phyloP scores from a whole-genome alignment of 92 coral and sea anemone species.

The Diadumene lineata region DNA sequence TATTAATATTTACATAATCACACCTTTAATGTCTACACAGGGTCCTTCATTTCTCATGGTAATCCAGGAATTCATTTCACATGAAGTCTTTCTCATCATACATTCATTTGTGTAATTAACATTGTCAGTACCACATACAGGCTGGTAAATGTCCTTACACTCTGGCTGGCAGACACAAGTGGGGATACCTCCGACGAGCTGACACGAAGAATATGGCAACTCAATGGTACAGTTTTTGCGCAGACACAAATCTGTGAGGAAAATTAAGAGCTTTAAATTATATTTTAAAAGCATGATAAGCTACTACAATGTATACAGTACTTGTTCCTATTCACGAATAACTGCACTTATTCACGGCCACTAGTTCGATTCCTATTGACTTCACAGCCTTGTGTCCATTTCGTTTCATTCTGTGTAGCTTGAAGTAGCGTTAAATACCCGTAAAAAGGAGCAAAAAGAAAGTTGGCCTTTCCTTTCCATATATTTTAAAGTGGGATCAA shows the following conservation, averaged over 20 bases:
- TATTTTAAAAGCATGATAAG: neutral
- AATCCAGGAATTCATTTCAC: constrained; percentile 6
- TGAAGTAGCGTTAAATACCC: too few species aligned
- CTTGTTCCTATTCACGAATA: too few species aligned
- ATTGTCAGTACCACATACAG: constrained; percentile 25
- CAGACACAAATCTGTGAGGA: constrained; percentile 7
- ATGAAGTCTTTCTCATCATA: constrained; percentile 8
- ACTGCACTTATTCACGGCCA: too few species aligned
- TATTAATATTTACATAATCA: neutral
- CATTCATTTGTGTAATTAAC: constrained; percentile 1
- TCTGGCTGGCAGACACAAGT: constrained; percentile 17
- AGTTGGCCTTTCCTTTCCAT: too few species aligned
- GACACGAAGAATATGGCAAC: constrained; percentile 20
- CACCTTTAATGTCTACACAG: constrained; percentile 3
- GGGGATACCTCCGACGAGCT: neutral
- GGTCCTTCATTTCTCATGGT: constrained; percentile 5
- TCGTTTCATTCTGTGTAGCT: too few species aligned
- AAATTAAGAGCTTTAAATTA: neutral
- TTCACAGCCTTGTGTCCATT: too few species aligned
- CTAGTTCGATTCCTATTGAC: too few species aligned
- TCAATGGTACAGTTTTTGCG: constrained; percentile 15
- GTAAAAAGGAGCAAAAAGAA: too few species aligned
- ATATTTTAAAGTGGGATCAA: too few species aligned
- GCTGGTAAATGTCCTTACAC: neutral
- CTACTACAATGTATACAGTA: too few species aligned